A percentile compares a stretch with the other conserved stretches of the same genome.
Conservation (phyloP, 2,888 invertebrate genomes). For the Dryadula phaetusa region DNA sequence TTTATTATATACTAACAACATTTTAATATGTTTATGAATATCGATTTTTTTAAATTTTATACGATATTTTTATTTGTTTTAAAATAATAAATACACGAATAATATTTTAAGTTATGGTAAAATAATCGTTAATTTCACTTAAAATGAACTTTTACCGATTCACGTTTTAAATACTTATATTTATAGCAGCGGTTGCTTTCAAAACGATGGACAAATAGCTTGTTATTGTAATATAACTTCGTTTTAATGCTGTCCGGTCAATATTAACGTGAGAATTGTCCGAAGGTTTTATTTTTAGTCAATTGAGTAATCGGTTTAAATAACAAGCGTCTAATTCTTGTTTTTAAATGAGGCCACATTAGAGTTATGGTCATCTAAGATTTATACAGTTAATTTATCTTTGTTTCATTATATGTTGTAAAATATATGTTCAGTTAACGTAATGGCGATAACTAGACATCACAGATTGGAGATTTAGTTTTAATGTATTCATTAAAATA, state of each 20-base stretch:
- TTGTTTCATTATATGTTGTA: slow-evolving; percentile 25
- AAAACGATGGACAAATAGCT: slow-evolving; percentile 3
- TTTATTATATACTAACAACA: too few species aligned
- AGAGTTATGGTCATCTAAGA: slow-evolving; percentile 23
- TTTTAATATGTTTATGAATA: too few species aligned
- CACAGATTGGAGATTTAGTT: background rate
- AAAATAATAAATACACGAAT: too few species aligned
- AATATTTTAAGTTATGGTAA: too few species aligned
- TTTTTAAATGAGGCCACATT: slow-evolving; percentile 32
- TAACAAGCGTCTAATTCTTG: slow-evolving; percentile 35
- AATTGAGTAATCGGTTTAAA: slow-evolving; percentile 41
- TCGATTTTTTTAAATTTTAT: too few species aligned
- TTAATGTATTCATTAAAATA: background rate
- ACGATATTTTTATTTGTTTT: too few species aligned
- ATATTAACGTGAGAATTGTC: slow-evolving; percentile 19
- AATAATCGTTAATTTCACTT: too few species aligned
- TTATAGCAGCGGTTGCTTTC: background rate
- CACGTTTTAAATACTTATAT: too few species aligned
- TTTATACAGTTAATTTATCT: slow-evolving; percentile 31
- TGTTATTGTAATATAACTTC: slow-evolving; percentile 6
- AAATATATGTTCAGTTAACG: slow-evolving; percentile 11
- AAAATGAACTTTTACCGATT: too few species aligned
- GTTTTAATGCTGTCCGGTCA: slow-evolving; percentile 12
- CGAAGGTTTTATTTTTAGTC: slow-evolving; percentile 32
- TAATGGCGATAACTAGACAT: background rate